Evolutionary conservation across 1,140 invertebrate genomes (phyloP).

Genomic region (Cyclina sinensis): DNA sequence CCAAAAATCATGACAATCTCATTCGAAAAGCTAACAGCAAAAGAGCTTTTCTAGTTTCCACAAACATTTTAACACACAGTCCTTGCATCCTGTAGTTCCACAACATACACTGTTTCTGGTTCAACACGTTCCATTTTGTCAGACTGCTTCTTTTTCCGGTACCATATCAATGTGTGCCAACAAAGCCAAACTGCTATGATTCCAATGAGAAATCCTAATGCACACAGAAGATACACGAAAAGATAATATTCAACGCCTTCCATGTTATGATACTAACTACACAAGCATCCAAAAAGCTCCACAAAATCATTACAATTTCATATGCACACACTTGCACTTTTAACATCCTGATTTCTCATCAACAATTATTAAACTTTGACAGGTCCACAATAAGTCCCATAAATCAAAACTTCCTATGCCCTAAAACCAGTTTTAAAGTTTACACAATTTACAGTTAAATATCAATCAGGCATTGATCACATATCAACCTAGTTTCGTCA

Average conservation of each 20-base stretch:
- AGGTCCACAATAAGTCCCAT: neutral
- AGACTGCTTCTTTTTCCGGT: neutral
- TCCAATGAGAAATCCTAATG: conserved; percentile 7
- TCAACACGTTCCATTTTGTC: neutral
- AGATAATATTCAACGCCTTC: conserved; percentile 32
- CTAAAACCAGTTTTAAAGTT: conserved; percentile 10
- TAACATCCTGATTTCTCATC: neutral
- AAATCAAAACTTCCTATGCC: neutral
- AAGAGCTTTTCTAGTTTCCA: too few relatives aligned
- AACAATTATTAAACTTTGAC: neutral
- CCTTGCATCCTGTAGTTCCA: neutral
- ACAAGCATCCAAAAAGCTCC: conserved; percentile 4
- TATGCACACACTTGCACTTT: neutral
- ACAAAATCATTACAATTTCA: neutral
- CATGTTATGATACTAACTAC: conserved; percentile 10
- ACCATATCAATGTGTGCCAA: neutral
- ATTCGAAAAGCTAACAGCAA: too few relatives aligned
- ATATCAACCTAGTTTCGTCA: neutral
- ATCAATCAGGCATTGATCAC: conserved; percentile 3
- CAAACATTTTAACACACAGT: conserved; percentile 11
- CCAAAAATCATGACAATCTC: too few relatives aligned
- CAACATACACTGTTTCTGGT: conserved; percentile 19
- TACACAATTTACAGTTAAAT: conserved; percentile 9
- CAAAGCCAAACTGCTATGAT: conserved; percentile 7
- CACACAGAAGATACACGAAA: conserved; percentile 41